These are phyloP conservation scores for Camptogramma bilineatum DNA, from an alignment of 2,888 invertebrate species.

Conservation along the genomic window DNA sequence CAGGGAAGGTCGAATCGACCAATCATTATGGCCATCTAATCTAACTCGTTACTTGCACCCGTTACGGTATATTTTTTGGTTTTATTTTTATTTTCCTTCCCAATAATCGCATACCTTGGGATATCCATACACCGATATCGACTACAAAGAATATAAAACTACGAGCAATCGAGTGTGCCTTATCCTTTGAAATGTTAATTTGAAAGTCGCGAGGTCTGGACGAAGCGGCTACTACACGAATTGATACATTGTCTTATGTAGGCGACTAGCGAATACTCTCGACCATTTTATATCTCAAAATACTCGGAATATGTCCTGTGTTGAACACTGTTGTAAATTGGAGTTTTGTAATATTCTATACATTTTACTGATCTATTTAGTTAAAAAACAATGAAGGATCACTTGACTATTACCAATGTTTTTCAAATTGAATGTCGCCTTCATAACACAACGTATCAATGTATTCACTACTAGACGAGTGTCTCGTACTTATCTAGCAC, in stretches of 20 bases:
- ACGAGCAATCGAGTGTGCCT: constrained; percentile 6
- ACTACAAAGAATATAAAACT: constrained; percentile 16
- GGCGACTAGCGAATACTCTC: not conserved
- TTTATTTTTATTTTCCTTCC: constrained; percentile 14
- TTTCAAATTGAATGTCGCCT: not conserved
- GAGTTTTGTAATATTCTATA: not conserved
- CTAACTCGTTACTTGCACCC: constrained; percentile 30
- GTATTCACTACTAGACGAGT: constrained; percentile 55
- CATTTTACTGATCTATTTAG: not conserved
- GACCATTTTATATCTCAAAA: not conserved
- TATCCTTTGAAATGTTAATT: constrained; percentile 1
- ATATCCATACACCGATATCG: constrained; percentile 9
- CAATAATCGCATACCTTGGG: not conserved
- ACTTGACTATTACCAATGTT: not conserved
- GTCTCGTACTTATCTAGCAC: constrained; percentile 83
- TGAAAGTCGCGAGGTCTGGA: constrained; percentile 3
- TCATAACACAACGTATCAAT: not conserved
- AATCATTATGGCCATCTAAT: constrained; percentile 13
- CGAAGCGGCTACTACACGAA: constrained; percentile 8
- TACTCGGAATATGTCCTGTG: not conserved
- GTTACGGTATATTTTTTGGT: constrained; percentile 31
- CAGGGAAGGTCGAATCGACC: constrained; percentile 1
- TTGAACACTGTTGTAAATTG: not conserved
- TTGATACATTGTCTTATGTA: constrained; percentile 7
- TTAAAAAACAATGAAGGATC: too few relatives aligned